These are phyloP conservation scores for Malurus melanocephalus DNA, from an alignment of 2,113 vertebrate species.

Conservation along the genomic window DNA sequence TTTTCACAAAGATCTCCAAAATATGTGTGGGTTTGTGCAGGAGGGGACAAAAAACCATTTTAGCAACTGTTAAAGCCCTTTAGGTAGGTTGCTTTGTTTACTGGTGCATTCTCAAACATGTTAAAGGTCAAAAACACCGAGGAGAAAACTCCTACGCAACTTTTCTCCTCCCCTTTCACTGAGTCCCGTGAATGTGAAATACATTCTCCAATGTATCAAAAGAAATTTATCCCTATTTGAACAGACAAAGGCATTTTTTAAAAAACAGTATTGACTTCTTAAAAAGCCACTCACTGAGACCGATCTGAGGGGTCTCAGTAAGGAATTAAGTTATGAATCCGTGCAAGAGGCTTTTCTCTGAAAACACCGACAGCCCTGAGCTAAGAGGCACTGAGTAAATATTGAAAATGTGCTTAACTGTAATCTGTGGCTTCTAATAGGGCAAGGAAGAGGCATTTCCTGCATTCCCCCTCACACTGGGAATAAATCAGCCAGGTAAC, in stretches of 20 bases:
- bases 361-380: not conserved
- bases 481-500: not conserved
- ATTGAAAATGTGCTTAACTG: not conserved
- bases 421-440: not conserved
- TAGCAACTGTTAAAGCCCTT: not conserved
- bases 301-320: not conserved
- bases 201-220: not conserved
- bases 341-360: not conserved
- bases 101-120: not conserved
- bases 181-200: not conserved
- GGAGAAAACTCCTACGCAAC: fast-evolving
- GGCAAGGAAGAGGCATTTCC: not conserved
- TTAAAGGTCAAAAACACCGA: not conserved
- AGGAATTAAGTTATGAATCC: not conserved
- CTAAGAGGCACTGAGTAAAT: not conserved
- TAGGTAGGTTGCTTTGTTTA: not conserved
- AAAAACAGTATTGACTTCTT: not conserved
- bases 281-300: not conserved
- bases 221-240: not conserved
- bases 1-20: not conserved
- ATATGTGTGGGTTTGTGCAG: not conserved
- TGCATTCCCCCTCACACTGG: not conserved
- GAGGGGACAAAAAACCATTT: not conserved
- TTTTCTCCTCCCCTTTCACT: not conserved
- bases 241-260: not conserved